These are phyloP conservation scores for Mythimna vitellina DNA, from an alignment of 2,888 invertebrate species.

Conservation along the genomic window DNA sequence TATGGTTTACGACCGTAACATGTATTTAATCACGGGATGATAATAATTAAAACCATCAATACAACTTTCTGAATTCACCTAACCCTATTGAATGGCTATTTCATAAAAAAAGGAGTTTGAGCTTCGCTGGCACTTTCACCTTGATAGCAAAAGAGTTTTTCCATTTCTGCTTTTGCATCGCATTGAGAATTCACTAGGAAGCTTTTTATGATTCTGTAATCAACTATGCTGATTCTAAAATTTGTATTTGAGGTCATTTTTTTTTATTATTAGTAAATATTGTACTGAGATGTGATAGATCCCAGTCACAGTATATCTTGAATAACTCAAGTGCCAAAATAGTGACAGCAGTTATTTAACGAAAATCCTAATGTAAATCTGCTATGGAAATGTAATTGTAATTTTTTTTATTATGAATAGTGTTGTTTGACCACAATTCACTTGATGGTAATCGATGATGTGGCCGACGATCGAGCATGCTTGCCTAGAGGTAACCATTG, in stretches of 20 bases:
- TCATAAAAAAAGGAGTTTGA: too few species aligned
- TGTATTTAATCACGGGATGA: too few species aligned
- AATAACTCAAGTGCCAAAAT: conserved; percentile 24
- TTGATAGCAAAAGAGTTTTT: not conserved
- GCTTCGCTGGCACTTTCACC: not conserved
- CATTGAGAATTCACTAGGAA: not conserved
- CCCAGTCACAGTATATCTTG: not conserved
- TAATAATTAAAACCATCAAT: too few species aligned
- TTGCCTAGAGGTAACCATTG: not conserved
- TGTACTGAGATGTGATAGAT: not conserved
- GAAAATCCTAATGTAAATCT: conserved; percentile 13
- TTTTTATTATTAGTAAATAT: not conserved
- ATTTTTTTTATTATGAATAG: not conserved
- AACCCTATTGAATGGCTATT: too few species aligned
- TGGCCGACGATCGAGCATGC: too few species aligned
- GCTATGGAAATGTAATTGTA: not conserved
- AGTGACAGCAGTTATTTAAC: not conserved
- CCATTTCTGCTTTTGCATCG: not conserved
- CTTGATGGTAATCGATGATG: too few species aligned
- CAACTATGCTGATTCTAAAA: conserved; percentile 1
- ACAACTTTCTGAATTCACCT: too few species aligned
- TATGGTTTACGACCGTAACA: too few species aligned
- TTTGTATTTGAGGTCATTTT: conserved; percentile 1
- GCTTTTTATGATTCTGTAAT: conserved; percentile 2
- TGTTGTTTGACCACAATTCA: too few species aligned